Conservation (phyloP, 92 coral and sea anemone species). For the Phenganax stokvisi region DNA sequence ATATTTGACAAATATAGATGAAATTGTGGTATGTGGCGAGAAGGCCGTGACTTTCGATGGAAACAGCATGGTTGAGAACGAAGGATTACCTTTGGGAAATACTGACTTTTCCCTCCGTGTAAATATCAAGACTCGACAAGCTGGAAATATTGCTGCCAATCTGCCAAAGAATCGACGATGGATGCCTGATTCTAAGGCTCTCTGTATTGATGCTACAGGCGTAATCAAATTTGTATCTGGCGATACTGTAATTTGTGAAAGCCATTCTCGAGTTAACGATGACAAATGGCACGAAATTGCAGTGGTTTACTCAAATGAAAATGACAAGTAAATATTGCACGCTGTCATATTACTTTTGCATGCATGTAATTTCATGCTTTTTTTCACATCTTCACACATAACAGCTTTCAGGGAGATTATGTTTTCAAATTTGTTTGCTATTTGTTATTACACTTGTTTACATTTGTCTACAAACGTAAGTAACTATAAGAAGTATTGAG, state of each 20-base stretch:
- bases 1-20: conserved; percentile 2
- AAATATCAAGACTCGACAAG: conserved; percentile 14
- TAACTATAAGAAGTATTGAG: too few species aligned
- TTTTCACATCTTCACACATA: background rate
- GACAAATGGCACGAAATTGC: conserved; percentile 31
- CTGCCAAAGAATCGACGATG: conserved; percentile 1
- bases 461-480: too few species aligned
- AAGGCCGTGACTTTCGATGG: conserved; percentile 14
- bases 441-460: too few species aligned
- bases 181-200: conserved; percentile 6
- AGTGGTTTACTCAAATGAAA: conserved; percentile 8
- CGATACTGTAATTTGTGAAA: background rate
- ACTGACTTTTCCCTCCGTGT: conserved; percentile 20
- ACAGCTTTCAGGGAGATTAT: too few species aligned
- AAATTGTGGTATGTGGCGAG: conserved; percentile 6
- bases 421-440: too few species aligned
- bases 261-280: conserved; percentile 3
- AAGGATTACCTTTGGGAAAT: background rate
- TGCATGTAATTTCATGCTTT: background rate
- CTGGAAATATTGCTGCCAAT: conserved; percentile 17
- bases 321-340: conserved; percentile 1
- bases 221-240: conserved; percentile 13
- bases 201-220: conserved; percentile 9
- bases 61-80: too few species aligned
- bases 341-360: conserved; percentile 10